A percentile compares a stretch with the other conserved stretches of the same genome.
Conservation (phyloP, 2,888 invertebrate species). For the Nymphalis c-album region DNA sequence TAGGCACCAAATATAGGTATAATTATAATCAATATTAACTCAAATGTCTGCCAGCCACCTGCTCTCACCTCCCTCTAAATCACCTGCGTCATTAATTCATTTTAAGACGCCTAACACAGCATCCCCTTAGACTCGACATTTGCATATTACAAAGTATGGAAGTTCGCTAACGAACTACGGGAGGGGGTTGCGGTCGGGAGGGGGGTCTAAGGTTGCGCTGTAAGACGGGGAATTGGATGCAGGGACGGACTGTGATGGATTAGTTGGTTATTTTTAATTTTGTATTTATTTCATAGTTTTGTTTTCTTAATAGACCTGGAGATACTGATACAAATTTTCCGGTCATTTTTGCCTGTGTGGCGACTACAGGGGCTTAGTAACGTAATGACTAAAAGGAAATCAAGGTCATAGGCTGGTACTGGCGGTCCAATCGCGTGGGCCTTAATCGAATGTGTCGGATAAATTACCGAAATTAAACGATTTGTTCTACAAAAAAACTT, state of each 20-base stretch:
- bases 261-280: neutral
- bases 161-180: slow-evolving; percentile 74
- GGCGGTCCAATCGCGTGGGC: too few species aligned
- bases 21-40: slow-evolving; percentile 38
- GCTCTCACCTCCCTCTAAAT: slow-evolving; percentile 48
- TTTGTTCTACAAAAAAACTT: too few species aligned
- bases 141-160: slow-evolving; percentile 82
- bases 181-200: slow-evolving; percentile 43
- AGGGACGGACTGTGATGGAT: slow-evolving; percentile 53
- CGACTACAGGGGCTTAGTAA: too few species aligned
- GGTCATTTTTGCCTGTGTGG: too few species aligned
- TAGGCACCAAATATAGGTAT: neutral
- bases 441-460: too few species aligned
- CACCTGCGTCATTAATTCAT: slow-evolving; percentile 81
- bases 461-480: too few species aligned
- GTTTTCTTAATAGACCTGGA: too few species aligned
- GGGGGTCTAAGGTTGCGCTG: slow-evolving; percentile 70
- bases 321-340: too few species aligned
- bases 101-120: slow-evolving; percentile 74
- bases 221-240: slow-evolving; percentile 79
- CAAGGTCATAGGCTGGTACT: too few species aligned
- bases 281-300: too few species aligned
- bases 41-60: slow-evolving; percentile 31
- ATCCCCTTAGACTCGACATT: slow-evolving; percentile 74
- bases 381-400: too few species aligned